Evolutionary conservation across 2,113 vertebrate genomes (phyloP).

Genomic region (Alosa alosa): DNA sequence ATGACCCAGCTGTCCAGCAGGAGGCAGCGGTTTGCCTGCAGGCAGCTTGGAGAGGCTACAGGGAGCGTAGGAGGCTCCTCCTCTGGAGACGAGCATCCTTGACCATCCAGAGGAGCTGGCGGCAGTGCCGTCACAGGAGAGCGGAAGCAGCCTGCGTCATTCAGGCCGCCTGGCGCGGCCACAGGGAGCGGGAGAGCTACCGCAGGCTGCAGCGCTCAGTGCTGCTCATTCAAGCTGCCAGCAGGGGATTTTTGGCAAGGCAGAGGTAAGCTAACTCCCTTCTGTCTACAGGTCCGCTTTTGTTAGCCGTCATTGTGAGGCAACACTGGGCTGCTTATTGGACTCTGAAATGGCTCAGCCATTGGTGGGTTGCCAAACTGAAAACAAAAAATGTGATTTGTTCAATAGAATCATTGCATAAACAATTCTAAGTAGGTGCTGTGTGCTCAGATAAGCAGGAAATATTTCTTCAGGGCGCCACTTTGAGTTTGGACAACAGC

Average conservation of each 20-base stretch:
- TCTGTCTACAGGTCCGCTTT: conserved; percentile 25
- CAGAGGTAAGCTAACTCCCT: conserved; percentile 74
- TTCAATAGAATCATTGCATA: conserved; percentile 26
- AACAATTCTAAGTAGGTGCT: conserved; percentile 27
- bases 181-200: conserved; percentile 66
- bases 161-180: conserved; percentile 85
- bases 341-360: conserved; percentile 25
- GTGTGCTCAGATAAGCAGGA: conserved; percentile 27
- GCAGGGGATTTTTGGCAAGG: conserved; percentile 79
- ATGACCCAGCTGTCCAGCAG: conserved; percentile 55
- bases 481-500: background rate
- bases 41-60: conserved; percentile 81
- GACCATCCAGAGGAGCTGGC: conserved; percentile 86
- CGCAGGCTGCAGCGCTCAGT: conserved; percentile 60
- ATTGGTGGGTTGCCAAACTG: conserved; percentile 15
- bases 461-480: conserved; percentile 16
- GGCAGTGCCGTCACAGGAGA: conserved; percentile 57
- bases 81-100: conserved; percentile 75
- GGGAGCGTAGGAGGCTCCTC: conserved; percentile 71
- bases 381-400: conserved; percentile 30
- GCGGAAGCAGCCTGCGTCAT: conserved; percentile 76
- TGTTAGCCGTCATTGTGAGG: conserved; percentile 20
- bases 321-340: conserved; percentile 20
- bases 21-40: conserved; percentile 81
- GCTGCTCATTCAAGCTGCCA: conserved; percentile 74